Percentiles rank a stretch among this genome's conserved stretches.
These are phyloP conservation scores for Danaus chrysippus DNA, from an alignment of 2,888 invertebrate genomes.

Conservation along the genomic window DNA sequence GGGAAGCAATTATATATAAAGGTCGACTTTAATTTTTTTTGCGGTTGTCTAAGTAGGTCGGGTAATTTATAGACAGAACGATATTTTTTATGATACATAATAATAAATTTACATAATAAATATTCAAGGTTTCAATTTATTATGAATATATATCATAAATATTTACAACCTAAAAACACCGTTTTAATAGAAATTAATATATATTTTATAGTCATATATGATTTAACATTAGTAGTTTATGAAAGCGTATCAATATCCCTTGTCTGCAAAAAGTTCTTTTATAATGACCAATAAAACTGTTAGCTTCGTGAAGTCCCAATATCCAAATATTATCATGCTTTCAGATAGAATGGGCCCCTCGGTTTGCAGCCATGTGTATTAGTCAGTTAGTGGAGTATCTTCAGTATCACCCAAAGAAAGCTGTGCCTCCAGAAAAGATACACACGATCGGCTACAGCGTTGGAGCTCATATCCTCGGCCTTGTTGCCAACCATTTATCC, in stretches of 20 bases:
- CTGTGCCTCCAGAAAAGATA: constrained; percentile 84
- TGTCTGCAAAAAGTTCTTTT: too few species aligned
- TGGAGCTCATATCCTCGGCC: constrained; percentile 91
- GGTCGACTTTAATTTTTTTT: constrained; percentile 1
- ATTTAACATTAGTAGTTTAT: too few species aligned
- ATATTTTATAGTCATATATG: too few species aligned
- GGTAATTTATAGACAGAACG: too few species aligned
- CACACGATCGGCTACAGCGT: constrained; percentile 93
- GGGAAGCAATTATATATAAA: constrained; percentile 6
- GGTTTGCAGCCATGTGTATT: constrained; percentile 85
- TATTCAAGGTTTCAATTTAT: neutral
- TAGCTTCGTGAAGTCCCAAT: neutral
- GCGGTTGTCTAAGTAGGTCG: neutral
- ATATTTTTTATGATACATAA: neutral
- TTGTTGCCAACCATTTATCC: constrained; percentile 87
- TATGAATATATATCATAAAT: neutral
- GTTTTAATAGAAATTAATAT: too few species aligned
- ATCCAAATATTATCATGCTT: constrained; percentile 32
- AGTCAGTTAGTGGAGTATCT: constrained; percentile 89
- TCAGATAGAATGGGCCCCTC: constrained; percentile 80
- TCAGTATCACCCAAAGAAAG: constrained; percentile 85
- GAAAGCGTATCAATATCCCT: too few species aligned
- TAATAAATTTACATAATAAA: constrained; percentile 8
- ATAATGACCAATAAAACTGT: too few species aligned
- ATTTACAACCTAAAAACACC: too few species aligned